These are phyloP conservation scores for Hemibagrus wyckioides DNA, from an alignment of 2,113 vertebrate genomes.

Conservation along the genomic window DNA sequence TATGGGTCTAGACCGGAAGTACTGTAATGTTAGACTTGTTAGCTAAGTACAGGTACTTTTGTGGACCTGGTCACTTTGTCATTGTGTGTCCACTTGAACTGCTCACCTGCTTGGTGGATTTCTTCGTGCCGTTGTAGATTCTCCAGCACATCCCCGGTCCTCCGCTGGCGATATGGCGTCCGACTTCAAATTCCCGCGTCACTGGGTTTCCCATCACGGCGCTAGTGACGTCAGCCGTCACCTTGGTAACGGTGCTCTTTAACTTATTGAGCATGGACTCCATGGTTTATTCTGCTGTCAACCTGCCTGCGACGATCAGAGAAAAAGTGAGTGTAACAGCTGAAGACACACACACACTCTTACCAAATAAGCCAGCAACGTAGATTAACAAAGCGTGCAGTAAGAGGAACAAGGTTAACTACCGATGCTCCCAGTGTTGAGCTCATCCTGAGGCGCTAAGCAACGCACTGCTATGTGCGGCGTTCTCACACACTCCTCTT, in stretches of 20 bases:
- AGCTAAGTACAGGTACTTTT: neutral
- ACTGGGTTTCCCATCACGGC: constrained; percentile 99
- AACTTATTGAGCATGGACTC: constrained; percentile 98
- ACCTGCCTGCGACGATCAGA: constrained; percentile 31
- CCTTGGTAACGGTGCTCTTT: constrained; percentile 97
- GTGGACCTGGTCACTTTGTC: neutral
- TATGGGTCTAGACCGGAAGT: neutral
- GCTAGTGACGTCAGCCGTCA: constrained; percentile 96
- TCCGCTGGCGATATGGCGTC: constrained; percentile 93
- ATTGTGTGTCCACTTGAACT: neutral
- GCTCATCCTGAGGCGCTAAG: neutral
- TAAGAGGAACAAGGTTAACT: neutral
- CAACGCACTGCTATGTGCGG: neutral
- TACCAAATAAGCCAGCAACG: neutral
- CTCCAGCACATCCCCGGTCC: constrained; percentile 94
- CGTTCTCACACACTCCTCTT: neutral
- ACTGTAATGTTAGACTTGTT: too few relatives aligned
- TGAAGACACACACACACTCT: neutral
- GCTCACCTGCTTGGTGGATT: constrained; percentile 95
- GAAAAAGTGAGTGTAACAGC: neutral
- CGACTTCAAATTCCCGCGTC: constrained; percentile 96
- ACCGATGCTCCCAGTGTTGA: neutral
- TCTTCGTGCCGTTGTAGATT: constrained; percentile 97
- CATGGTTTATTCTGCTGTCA: constrained; percentile 74
- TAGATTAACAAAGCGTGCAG: neutral